Percentiles rank a stretch among this genome's conserved stretches.
These are phyloP conservation scores for Spheniscus mendiculus DNA, from an alignment of 2,113 vertebrate genomes.

Conservation along the genomic window DNA sequence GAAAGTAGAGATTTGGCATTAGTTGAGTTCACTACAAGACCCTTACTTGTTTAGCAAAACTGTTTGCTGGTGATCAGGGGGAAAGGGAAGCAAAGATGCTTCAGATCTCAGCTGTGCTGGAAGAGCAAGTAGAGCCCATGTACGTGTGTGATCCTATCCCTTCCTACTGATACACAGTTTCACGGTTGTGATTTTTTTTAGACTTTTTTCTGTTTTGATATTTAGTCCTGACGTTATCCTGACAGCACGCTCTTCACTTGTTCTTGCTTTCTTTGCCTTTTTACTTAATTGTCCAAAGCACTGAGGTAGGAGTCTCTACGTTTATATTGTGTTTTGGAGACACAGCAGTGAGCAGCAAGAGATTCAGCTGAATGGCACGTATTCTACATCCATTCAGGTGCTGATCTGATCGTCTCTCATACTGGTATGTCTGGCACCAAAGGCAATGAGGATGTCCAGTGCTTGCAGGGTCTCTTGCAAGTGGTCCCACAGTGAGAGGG, in stretches of 20 bases:
- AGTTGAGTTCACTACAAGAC: not conserved
- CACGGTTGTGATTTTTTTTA: not conserved
- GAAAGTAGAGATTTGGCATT: not conserved
- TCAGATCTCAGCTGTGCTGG: not conserved
- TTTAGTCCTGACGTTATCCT: not conserved
- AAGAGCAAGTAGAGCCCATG: not conserved
- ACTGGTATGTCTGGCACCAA: not conserved
- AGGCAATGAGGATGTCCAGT: not conserved
- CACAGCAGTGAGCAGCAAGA: not conserved
- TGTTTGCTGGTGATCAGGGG: not conserved
- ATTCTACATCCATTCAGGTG: not conserved
- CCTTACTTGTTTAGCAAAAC: not conserved
- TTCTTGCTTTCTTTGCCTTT: not conserved
- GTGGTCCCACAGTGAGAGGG: not conserved
- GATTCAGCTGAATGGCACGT: fast-evolving
- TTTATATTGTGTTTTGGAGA: not conserved
- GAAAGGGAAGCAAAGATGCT: not conserved
- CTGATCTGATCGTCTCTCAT: not conserved
- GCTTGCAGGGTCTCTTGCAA: not conserved
- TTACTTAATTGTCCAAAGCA: not conserved
- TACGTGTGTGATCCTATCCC: not conserved
- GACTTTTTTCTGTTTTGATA: not conserved
- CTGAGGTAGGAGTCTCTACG: not conserved
- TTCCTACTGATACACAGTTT: not conserved
- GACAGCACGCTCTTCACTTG: not conserved